Evolutionary conservation across 2,888 invertebrate genomes (phyloP).

Genomic region (Dryadula phaetusa): DNA sequence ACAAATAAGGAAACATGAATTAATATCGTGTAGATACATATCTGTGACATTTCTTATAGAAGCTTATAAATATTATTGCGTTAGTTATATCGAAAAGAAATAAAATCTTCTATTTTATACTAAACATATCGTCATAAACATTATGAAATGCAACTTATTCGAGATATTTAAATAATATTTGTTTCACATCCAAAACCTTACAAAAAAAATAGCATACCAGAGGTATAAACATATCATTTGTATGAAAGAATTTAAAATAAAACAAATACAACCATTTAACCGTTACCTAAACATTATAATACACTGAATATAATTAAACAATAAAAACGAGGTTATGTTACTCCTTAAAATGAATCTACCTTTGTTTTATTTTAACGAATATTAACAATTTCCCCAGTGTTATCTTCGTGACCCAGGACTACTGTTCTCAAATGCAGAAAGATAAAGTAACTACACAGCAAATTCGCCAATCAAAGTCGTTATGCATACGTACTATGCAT

Average conservation of each 20-base stretch:
- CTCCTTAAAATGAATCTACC: not conserved
- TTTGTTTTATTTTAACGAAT: not conserved
- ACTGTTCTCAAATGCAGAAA: not conserved
- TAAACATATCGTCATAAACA: too few relatives aligned
- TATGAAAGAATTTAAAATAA: too few relatives aligned
- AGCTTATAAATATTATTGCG: not conserved
- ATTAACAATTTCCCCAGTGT: conserved; percentile 5
- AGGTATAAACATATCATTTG: too few relatives aligned
- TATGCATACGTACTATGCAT: conserved; percentile 12
- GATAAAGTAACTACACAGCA: conserved; percentile 12
- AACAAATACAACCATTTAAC: not conserved
- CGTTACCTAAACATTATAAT: not conserved
- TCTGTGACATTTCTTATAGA: not conserved
- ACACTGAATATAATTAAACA: conserved; percentile 6
- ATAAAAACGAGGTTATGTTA: not conserved
- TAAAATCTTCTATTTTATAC: not conserved
- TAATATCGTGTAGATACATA: conserved; percentile 15
- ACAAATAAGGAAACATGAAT: conserved; percentile 26
- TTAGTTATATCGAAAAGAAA: not conserved
- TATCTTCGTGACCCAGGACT: conserved; percentile 12
- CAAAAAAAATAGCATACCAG: too few relatives aligned
- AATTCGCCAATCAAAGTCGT: conserved; percentile 17
- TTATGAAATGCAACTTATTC: too few relatives aligned
- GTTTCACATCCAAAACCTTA: too few relatives aligned
- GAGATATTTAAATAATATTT: too few relatives aligned